Conservation (phyloP, 1,140 invertebrate species). For the Trachymyrmex septentrionalis region DNA sequence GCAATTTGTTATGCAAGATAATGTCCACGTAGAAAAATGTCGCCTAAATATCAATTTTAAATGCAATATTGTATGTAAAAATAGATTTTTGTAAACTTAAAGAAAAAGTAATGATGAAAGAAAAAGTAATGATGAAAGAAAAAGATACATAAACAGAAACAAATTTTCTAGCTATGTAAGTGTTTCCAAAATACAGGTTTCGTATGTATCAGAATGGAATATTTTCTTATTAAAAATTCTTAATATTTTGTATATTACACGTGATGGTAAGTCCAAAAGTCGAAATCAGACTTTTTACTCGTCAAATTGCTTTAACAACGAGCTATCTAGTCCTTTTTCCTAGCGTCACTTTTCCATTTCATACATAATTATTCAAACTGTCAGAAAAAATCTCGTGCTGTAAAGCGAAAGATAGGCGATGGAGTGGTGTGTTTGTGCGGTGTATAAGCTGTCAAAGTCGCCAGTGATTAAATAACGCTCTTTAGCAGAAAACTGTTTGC, state of each 20-base stretch:
- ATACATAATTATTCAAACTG: conserved; percentile 87
- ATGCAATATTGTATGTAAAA: neutral
- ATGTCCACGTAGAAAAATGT: conserved; percentile 3
- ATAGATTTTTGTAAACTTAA: neutral
- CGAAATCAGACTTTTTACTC: neutral
- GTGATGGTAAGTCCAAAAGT: neutral
- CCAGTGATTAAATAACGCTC: neutral
- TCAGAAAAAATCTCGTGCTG: conserved; percentile 1
- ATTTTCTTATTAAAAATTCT: neutral
- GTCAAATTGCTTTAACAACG: neutral
- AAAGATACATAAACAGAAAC: neutral
- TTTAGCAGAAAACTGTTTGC: neutral
- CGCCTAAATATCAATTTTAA: neutral
- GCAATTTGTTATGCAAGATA: neutral
- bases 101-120: neutral
- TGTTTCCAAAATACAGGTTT: neutral
- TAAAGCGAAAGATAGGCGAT: conserved; percentile 9
- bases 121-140: neutral
- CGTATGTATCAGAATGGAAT: neutral
- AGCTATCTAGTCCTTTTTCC: neutral
- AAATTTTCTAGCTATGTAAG: neutral
- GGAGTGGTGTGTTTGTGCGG: neutral
- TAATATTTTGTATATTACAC: neutral
- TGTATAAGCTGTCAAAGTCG: neutral
- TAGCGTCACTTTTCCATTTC: conserved; percentile 91